Percentiles rank a stretch among this genome's conserved stretches.
Evolutionary conservation across 2,888 invertebrate genomes (phyloP).

Genomic region (Synergus gifuensis): DNA sequence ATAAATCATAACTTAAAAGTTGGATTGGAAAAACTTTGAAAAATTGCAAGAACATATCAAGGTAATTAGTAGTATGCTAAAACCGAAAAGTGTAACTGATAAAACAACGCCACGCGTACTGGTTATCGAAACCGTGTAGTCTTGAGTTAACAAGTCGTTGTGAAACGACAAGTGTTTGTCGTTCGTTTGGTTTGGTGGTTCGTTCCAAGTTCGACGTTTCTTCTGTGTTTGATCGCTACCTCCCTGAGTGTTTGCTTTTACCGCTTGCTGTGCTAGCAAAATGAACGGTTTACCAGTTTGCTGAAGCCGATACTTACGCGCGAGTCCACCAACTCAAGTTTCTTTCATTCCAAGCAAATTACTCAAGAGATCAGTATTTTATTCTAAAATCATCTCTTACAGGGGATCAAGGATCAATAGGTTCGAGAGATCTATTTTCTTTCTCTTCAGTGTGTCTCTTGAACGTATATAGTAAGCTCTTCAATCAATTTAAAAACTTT

Average conservation of each 20-base stretch:
- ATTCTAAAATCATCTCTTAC: background rate
- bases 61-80: slow-evolving; percentile 68
- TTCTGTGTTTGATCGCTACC: slow-evolving; percentile 56
- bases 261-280: slow-evolving; percentile 47
- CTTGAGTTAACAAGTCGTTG: slow-evolving; percentile 22
- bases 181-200: slow-evolving; percentile 50
- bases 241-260: slow-evolving; percentile 56
- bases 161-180: slow-evolving; percentile 55
- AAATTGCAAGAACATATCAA: background rate
- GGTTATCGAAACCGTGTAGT: slow-evolving; percentile 48
- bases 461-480: too few relatives aligned
- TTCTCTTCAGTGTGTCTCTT: background rate
- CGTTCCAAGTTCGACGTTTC: slow-evolving; percentile 50
- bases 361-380: slow-evolving; percentile 34
- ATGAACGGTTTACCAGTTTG: slow-evolving; percentile 42
- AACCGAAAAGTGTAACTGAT: slow-evolving; percentile 58
- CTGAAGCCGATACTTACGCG: slow-evolving; percentile 37
- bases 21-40: background rate
- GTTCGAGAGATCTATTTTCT: background rate
- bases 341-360: slow-evolving; percentile 59
- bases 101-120: slow-evolving; percentile 62
- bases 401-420: background rate
- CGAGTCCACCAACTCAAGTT: slow-evolving; percentile 35
- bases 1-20: background rate
- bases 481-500: too few relatives aligned